These are phyloP conservation scores for Epizoanthus stellaris DNA, from an alignment of 92 coral and sea anemone species.

Conservation along the genomic window DNA sequence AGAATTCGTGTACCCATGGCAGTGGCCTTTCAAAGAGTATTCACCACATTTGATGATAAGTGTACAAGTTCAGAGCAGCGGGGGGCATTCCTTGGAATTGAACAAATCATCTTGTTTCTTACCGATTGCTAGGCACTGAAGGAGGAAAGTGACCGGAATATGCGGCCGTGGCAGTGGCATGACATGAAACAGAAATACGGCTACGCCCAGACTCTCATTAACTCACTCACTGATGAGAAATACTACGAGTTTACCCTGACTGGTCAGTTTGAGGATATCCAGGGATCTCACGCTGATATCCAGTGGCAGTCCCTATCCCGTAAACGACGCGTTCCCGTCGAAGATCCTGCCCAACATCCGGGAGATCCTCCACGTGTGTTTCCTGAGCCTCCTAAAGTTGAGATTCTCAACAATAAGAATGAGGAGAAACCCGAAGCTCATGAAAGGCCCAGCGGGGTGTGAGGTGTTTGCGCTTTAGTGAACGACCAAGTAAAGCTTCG, in stretches of 20 bases:
- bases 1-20: too few relatives aligned
- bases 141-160: constrained; percentile 50
- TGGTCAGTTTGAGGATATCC: constrained; percentile 58
- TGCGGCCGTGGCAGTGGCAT: constrained; percentile 56
- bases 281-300: constrained; percentile 44
- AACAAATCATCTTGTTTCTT: too few relatives aligned
- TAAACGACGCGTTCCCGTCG: neutral
- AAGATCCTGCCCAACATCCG: neutral
- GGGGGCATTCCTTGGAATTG: too few relatives aligned
- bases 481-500: too few relatives aligned
- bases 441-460: neutral
- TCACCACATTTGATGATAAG: too few relatives aligned
- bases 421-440: neutral
- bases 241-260: constrained; percentile 53
- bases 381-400: constrained; percentile 1
- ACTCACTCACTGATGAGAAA: constrained; percentile 42
- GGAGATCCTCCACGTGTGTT: constrained; percentile 17
- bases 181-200: constrained; percentile 47
- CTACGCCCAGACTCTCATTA: constrained; percentile 37
- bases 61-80: too few relatives aligned
- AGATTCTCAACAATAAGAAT: neutral
- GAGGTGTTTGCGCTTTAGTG: neutral
- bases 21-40: too few relatives aligned
- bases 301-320: constrained; percentile 19
- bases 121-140: constrained; percentile 25